phyloP scores from a whole-genome alignment of 2,888 invertebrate genomes.

The Hyalella azteca region DNA sequence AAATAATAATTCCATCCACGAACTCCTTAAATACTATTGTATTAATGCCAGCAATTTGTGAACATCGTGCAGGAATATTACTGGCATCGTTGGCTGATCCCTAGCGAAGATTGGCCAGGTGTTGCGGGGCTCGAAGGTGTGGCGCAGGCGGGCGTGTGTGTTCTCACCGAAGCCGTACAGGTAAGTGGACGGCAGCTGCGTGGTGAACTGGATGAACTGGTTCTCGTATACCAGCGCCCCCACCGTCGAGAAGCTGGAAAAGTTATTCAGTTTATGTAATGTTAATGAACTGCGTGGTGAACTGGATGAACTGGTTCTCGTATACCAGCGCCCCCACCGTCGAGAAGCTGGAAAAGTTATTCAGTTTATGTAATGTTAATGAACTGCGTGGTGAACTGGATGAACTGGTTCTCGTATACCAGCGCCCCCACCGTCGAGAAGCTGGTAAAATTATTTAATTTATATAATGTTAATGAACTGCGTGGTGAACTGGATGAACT shows the following conservation, averaged over 20 bases:
- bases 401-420: conserved; percentile 64
- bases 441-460: too few relatives aligned
- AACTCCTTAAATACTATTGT: too few relatives aligned
- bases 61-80: background rate
- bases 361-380: too few relatives aligned
- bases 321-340: conserved; percentile 61
- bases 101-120: conserved; percentile 51
- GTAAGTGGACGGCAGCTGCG: conserved; percentile 62
- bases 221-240: conserved; percentile 63
- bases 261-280: too few relatives aligned
- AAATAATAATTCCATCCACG: too few relatives aligned
- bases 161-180: conserved; percentile 66
- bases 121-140: conserved; percentile 35
- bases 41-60: too few relatives aligned
- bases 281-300: conserved; percentile 63
- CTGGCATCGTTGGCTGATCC: conserved; percentile 34
- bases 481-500: conserved; percentile 64
- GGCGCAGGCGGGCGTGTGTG: conserved; percentile 61
- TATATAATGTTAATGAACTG: too few relatives aligned
- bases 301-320: conserved; percentile 65
- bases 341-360: background rate
- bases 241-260: background rate
- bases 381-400: conserved; percentile 64
- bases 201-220: conserved; percentile 64
- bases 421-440: conserved; percentile 57